Percentiles rank a stretch among this genome's conserved stretches.
Evolutionary conservation across 37 sponge, comb jelly and placozoan species (phyloP).

Genomic region (Agelas oroides): DNA sequence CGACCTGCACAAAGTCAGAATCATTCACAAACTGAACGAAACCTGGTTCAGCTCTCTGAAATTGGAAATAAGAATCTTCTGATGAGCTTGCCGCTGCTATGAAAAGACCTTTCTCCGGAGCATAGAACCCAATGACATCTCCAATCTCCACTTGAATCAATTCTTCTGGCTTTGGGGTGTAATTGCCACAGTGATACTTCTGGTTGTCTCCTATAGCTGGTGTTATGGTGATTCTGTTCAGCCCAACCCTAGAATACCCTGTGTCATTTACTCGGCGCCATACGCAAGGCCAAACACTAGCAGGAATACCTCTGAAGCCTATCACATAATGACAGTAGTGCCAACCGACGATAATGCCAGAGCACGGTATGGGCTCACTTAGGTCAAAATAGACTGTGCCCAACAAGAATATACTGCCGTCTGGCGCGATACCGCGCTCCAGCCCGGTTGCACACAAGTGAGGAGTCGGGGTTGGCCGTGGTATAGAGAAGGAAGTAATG

Average conservation of each 20-base stretch:
- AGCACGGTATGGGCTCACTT: slow-evolving; percentile 16
- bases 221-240: neutral
- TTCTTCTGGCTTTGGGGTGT: no score
- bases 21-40: neutral
- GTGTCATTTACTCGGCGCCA: neutral
- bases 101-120: neutral
- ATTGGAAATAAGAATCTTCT: neutral
- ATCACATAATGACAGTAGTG: slow-evolving; percentile 15
- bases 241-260: neutral
- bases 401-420: no score
- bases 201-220: neutral
- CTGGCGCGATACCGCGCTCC: no score
- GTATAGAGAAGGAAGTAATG: no score
- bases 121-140: slow-evolving; percentile 6
- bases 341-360: slow-evolving; percentile 5
- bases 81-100: neutral
- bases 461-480: no score
- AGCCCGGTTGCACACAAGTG: no score
- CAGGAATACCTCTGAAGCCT: neutral
- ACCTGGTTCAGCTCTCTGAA: neutral
- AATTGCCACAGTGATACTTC: neutral
- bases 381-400: slow-evolving; percentile 1
- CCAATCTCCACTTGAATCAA: neutral
- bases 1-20: neutral
- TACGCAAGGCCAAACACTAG: neutral